These are phyloP conservation scores for Timema podura DNA, from an alignment of 2,888 invertebrate species.

Conservation along the genomic window DNA sequence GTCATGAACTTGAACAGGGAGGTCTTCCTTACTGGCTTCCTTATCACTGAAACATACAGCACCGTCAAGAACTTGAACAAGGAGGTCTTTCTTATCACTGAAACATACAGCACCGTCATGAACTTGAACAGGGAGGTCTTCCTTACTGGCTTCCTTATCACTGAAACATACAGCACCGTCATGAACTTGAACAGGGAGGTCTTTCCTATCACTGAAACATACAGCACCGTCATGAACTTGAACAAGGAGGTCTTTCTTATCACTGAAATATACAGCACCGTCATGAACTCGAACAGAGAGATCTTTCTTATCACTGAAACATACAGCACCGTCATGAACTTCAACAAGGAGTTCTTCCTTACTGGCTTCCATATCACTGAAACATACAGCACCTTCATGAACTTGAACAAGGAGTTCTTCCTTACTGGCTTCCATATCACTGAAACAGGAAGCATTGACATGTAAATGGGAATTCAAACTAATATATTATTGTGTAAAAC, in stretches of 20 bases:
- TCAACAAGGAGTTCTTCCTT: slow-evolving; percentile 80
- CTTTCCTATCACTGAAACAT: slow-evolving; percentile 70
- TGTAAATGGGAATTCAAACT: too few relatives aligned
- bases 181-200: slow-evolving; percentile 89
- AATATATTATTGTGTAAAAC: too few relatives aligned
- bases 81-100: slow-evolving; percentile 77
- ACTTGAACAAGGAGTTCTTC: too few relatives aligned
- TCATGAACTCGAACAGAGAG: slow-evolving; percentile 71
- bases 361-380: too few relatives aligned
- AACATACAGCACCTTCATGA: slow-evolving; percentile 34
- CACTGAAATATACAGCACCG: slow-evolving; percentile 51
- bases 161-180: slow-evolving; percentile 39
- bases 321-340: slow-evolving; percentile 64
- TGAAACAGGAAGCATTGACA: too few relatives aligned
- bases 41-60: slow-evolving; percentile 69
- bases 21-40: too few relatives aligned
- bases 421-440: too few relatives aligned
- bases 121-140: slow-evolving; percentile 83
- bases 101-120: slow-evolving; percentile 33
- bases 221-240: slow-evolving; percentile 92
- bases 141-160: too few relatives aligned
- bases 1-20: slow-evolving; percentile 87
- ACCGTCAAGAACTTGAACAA: slow-evolving; percentile 94
- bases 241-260: slow-evolving; percentile 83
- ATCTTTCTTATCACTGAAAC: slow-evolving; percentile 57